Conservation (phyloP, 2,113 vertebrate species). For the Monarcha castaneiventris region DNA sequence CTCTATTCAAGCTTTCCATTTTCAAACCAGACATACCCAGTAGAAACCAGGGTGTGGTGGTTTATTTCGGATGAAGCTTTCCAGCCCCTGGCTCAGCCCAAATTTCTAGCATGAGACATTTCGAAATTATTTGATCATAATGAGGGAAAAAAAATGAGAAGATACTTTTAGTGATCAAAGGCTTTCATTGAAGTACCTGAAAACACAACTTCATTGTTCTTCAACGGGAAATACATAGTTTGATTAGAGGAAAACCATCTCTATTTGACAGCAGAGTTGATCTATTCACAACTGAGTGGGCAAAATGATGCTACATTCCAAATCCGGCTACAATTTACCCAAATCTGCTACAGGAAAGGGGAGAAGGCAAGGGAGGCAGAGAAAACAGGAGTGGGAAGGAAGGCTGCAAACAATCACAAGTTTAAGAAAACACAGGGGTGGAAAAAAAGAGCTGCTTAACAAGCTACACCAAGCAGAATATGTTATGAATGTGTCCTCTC, state of each 20-base stretch:
- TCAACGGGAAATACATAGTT: neutral
- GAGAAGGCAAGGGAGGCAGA: constrained; percentile 22
- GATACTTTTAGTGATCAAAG: neutral
- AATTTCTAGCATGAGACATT: neutral
- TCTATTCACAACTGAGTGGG: neutral
- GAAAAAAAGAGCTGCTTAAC: neutral
- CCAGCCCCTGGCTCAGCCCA: neutral
- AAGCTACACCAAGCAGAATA: neutral
- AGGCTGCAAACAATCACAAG: neutral
- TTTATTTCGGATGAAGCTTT: constrained; percentile 7
- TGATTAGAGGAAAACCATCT: neutral
- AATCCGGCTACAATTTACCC: neutral
- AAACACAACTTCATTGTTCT: neutral
- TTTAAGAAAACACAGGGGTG: constrained; percentile 9
- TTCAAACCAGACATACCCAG: constrained; percentile 1
- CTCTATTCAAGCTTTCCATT: neutral
- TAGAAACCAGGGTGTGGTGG: neutral
- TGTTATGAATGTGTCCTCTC: neutral
- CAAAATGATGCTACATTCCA: neutral
- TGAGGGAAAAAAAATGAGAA: neutral
- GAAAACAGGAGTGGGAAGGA: neutral
- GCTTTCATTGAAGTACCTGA: neutral
- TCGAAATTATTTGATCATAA: neutral
- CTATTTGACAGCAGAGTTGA: neutral
- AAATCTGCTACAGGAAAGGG: neutral